These are phyloP conservation scores for Syngnathus rostellatus DNA, from an alignment of 2,797 vertebrate species.

Conservation along the genomic window DNA sequence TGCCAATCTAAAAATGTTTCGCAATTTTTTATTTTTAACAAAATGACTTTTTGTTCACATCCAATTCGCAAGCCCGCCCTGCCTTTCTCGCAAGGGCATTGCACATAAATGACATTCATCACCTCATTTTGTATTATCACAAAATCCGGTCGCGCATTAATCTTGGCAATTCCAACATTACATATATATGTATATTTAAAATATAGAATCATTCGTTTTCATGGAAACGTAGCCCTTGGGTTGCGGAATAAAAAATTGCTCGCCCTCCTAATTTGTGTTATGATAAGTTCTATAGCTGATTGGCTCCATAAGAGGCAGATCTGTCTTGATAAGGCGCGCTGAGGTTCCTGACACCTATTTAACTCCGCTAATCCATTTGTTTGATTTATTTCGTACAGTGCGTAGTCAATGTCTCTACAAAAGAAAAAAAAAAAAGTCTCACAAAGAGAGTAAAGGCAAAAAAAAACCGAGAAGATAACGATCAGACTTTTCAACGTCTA, in stretches of 20 bases:
- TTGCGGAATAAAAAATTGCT: slow-evolving; percentile 67
- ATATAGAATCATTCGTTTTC: slow-evolving; percentile 64
- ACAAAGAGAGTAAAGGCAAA: slow-evolving; percentile 58
- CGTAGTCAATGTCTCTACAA: slow-evolving; percentile 58
- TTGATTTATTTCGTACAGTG: slow-evolving; percentile 71
- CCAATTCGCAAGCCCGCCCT: slow-evolving; percentile 6
- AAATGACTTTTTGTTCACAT: slow-evolving; percentile 4
- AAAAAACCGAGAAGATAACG: slow-evolving; percentile 53
- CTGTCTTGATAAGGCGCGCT: slow-evolving; percentile 66
- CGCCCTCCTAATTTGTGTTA: slow-evolving; percentile 73
- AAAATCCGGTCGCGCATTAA: slow-evolving; percentile 61
- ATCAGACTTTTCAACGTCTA: slow-evolving; percentile 55
- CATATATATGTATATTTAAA: slow-evolving; percentile 46
- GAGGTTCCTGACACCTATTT: slow-evolving; percentile 67
- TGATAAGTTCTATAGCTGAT: slow-evolving; percentile 74
- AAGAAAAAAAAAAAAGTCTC: slow-evolving; percentile 40
- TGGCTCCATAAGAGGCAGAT: slow-evolving; percentile 66
- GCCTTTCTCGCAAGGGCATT: slow-evolving; percentile 35
- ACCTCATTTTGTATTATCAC: slow-evolving; percentile 48
- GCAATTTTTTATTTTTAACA: neutral
- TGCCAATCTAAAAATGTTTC: neutral
- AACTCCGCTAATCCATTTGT: slow-evolving; percentile 67
- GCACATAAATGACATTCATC: slow-evolving; percentile 53
- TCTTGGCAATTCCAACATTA: slow-evolving; percentile 52
- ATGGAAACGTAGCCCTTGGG: slow-evolving; percentile 70